Base-by-base conservation (phyloP, 53 echinoderm and acorn worm genomes). In the Holothuria scabra region DNA sequence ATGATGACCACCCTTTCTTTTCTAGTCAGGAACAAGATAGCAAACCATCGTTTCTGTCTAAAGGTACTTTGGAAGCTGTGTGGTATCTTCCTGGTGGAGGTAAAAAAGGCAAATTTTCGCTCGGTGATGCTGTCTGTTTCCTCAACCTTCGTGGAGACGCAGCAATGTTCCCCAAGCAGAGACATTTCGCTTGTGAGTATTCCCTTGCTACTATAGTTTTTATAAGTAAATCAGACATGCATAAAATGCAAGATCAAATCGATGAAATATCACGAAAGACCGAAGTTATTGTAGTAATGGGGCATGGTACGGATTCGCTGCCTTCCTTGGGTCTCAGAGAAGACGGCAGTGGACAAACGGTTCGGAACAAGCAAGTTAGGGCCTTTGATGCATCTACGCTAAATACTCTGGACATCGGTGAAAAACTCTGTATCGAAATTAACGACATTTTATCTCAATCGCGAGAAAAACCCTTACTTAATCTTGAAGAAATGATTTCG, bases 101-200 rank as follows among this genome's bases (percentile, higher is more conserved):
- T 49, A 55, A 52, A 46, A 74, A 46, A 23, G 75, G 48, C 8
- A 49, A 46, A 21, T 26, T 52, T 49, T 26, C 28, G 5, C 21
- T 55, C 13, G 11, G 10, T 41, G 26, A 44, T 21, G 48, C 75
- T 22, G 55, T 49, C 0, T 49, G 48, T 16, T 49, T 74, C 23
- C 75, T 74, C 8, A 74, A 74, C 46, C 55, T 74, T 23, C 46
- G 75, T 19, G 75, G 75, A 28, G 46, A 74, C 52, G 75, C 55
- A 49, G 20, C 46, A 52, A 21, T 22, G 22, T 46, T 20, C 28
- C 20, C 19, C 8, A 19, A 38, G 28, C 56, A 74, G 25, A 74
- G 18, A 41, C 8, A 12, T 11, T 74, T 74, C 52, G 41, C 46
- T 1, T 12, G 1, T 4, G 32, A 12, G 25, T 67, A 67, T 31